Base-by-base conservation (phyloP, 92 coral and sea anemone species). In the Muricea muricata region DNA sequence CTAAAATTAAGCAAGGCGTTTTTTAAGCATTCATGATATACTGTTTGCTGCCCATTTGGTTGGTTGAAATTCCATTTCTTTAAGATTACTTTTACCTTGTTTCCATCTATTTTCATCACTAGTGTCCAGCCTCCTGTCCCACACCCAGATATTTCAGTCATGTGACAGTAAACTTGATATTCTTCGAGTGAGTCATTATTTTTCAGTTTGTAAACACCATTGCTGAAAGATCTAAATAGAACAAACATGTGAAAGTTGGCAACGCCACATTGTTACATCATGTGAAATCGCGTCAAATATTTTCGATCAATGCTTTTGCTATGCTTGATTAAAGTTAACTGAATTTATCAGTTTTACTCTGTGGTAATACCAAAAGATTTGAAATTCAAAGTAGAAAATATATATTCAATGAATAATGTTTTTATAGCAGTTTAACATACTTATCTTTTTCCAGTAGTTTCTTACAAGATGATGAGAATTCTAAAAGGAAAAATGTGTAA, bases 61-160 rank as follows among this genome's bases (percentile, higher is more conserved):
- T 45, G 28, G 25, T 1, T 1, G 63, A 18, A 17, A 20, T 55
- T 20, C 2, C 6, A 5, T 55, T 55, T n/a, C 28, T 0, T 3
- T 20, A 11, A 7, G 65, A 21, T 57, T 57, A 28, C 14, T 0
- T 17, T 11, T 30, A 63, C 70, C 70, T 63, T 63, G 8, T 17
- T 63, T 18, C 70, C 70, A 32, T 70, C 54, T 2, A 23, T 12
- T 34, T 42, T 42, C 76, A 42, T 70, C 46, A 37, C 48, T 70
- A 40, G 45, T 11, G 55, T 73, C 79, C 79, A 73, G n/a, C 79
- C 79, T 39, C 60, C 79, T 26, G 15, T 15, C 1, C 79, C 57
- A 73, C 79, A 73, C 18, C 58, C 58, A 23, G 79, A 46, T 52
- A 52, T 9, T 15, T 25, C 57, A 39, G 58, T 21, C 79, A 73